phyloP scores from a whole-genome alignment of 2,113 vertebrate genomes.

The Syngnathus typhle region DNA sequence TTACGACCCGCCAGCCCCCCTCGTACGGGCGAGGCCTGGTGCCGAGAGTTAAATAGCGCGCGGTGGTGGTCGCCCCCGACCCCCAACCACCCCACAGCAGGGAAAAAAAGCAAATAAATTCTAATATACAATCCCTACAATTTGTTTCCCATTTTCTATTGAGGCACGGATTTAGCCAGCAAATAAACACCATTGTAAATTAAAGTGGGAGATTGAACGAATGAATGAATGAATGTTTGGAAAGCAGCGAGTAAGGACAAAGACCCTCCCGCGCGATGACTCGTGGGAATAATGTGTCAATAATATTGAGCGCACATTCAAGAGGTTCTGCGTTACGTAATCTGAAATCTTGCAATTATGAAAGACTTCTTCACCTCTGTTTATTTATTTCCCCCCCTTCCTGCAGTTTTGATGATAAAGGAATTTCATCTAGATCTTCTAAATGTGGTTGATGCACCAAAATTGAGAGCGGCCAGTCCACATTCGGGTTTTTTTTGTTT shows the following conservation, averaged over 20 bases:
- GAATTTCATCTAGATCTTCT: no score
- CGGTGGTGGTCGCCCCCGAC: constrained; percentile 6
- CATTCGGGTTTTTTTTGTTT: constrained; percentile 11
- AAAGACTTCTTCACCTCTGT: constrained; percentile 13
- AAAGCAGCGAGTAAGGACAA: constrained; percentile 6
- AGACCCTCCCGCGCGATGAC: constrained; percentile 21
- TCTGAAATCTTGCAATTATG: constrained; percentile 24
- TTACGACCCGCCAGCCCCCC: constrained; percentile 20
- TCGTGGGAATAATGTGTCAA: constrained; percentile 38
- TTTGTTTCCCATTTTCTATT: no score
- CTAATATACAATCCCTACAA: no score
- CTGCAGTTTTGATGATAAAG: no score
- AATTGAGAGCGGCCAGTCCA: background rate
- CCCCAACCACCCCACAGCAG: background rate
- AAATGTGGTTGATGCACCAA: background rate
- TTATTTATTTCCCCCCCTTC: no score
- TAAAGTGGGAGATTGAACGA: background rate
- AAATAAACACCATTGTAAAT: background rate
- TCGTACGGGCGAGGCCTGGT: background rate
- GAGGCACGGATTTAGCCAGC: background rate
- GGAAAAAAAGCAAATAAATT: background rate
- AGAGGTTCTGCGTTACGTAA: constrained; percentile 49
- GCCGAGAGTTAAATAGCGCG: constrained; percentile 17
- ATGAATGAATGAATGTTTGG: background rate
- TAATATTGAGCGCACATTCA: constrained; percentile 56